Evolutionary conservation across 2,797 vertebrate genomes (phyloP).

Genomic region (Sphenopsis melanotis): DNA sequence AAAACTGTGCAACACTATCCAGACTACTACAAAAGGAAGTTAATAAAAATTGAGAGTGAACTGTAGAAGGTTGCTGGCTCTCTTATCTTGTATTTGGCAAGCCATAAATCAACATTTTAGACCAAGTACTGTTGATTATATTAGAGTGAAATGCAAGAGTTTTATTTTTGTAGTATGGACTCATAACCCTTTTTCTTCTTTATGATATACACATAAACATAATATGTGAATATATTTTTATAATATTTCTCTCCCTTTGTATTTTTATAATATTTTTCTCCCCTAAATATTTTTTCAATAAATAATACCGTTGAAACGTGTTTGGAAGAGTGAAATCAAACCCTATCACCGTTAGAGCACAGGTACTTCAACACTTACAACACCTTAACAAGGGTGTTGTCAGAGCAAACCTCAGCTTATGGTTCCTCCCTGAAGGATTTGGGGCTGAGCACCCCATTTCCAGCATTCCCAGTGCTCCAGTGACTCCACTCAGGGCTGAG

Average conservation of each 20-base stretch:
- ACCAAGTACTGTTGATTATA: neutral
- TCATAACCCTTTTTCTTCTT: neutral
- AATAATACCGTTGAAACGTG: too few species aligned
- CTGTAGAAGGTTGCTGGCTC: neutral
- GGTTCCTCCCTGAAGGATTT: too few species aligned
- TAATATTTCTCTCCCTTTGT: neutral
- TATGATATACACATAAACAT: neutral
- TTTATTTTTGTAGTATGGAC: neutral
- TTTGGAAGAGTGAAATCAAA: too few species aligned
- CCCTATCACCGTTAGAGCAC: too few species aligned
- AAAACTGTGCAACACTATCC: neutral
- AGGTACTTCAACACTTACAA: too few species aligned
- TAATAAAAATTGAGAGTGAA: neutral
- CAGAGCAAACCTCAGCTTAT: too few species aligned
- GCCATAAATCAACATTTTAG: neutral
- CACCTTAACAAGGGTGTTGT: too few species aligned
- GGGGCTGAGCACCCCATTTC: too few species aligned
- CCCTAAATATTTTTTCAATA: too few species aligned
- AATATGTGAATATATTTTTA: neutral
- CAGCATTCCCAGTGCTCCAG: too few species aligned
- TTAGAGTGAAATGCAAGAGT: neutral
- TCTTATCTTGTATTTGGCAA: neutral
- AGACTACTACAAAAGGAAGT: neutral
- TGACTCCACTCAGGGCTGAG: too few species aligned
- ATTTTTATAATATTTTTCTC: too few species aligned